Evolutionary conservation across 2,113 vertebrate genomes (phyloP).

Genomic region (Onychostoma macrolepis): DNA sequence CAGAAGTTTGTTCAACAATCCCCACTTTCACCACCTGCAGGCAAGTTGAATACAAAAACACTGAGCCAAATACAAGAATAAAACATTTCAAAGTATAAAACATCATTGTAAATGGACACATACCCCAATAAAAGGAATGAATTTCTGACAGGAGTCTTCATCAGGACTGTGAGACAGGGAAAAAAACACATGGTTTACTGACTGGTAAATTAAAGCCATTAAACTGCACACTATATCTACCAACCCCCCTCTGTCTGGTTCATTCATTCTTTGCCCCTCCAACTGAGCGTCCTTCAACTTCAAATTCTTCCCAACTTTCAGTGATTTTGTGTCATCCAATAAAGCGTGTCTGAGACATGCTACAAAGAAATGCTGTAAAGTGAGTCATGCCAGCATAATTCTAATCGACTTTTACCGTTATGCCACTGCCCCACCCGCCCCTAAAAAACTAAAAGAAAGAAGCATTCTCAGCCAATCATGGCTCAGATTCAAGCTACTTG

Average conservation of each 20-base stretch:
- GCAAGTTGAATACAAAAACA: neutral
- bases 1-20: slow-evolving; percentile 91
- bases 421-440: neutral
- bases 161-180: slow-evolving; percentile 82
- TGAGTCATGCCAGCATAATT: slow-evolving; percentile 20
- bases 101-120: slow-evolving; percentile 64
- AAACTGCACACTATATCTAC: neutral
- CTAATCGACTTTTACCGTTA: neutral
- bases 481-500: neutral
- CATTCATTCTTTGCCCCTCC: neutral
- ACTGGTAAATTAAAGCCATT: neutral
- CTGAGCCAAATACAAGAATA: neutral
- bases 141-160: slow-evolving; percentile 96
- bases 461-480: slow-evolving; percentile 38
- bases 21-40: slow-evolving; percentile 95
- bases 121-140: slow-evolving; percentile 96
- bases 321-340: neutral
- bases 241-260: neutral
- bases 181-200: slow-evolving; percentile 7
- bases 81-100: neutral
- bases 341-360: slow-evolving; percentile 7
- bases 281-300: no score
- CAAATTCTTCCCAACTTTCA: neutral
- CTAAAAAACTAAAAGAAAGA: neutral
- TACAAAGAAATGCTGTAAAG: neutral